Conservation (phyloP, 2,888 invertebrate species). For the Apotomis betuletana region DNA sequence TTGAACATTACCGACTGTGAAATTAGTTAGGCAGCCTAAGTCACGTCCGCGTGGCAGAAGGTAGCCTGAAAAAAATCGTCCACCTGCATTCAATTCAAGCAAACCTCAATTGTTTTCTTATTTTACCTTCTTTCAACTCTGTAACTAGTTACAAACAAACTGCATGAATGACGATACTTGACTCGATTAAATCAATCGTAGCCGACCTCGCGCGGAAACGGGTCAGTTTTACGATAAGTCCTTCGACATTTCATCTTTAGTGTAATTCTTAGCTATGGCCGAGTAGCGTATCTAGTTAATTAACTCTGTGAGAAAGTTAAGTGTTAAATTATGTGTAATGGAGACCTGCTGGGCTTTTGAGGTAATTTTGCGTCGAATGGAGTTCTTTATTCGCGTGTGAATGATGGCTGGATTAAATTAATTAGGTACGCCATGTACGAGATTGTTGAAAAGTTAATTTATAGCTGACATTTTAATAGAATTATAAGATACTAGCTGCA, state of each 20-base stretch:
- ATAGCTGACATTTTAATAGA: background rate
- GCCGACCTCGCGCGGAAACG: constrained; percentile 47
- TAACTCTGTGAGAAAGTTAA: constrained; percentile 27
- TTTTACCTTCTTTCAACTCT: constrained; percentile 7
- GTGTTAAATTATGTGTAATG: constrained; percentile 49
- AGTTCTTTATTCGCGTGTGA: constrained; percentile 16
- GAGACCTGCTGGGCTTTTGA: constrained; percentile 57
- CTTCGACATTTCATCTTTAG: constrained; percentile 49
- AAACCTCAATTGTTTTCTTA: constrained; percentile 27
- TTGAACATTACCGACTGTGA: too few species aligned
- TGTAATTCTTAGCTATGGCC: constrained; percentile 12
- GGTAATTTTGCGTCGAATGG: constrained; percentile 48
- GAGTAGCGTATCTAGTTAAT: constrained; percentile 13
- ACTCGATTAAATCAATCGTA: constrained; percentile 27
- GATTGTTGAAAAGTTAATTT: constrained; percentile 12
- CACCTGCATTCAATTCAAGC: constrained; percentile 11
- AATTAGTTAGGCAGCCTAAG: too few species aligned
- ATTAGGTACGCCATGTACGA: background rate
- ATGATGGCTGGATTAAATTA: constrained; percentile 16
- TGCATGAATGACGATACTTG: constrained; percentile 21
- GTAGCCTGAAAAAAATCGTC: background rate
- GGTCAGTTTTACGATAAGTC: constrained; percentile 63
- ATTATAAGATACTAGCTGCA: background rate
- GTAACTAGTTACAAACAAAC: constrained; percentile 7
- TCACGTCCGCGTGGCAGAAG: too few species aligned